phyloP scores from a whole-genome alignment of 1,140 invertebrate genomes.

The Zaprionus ghesquierei region DNA sequence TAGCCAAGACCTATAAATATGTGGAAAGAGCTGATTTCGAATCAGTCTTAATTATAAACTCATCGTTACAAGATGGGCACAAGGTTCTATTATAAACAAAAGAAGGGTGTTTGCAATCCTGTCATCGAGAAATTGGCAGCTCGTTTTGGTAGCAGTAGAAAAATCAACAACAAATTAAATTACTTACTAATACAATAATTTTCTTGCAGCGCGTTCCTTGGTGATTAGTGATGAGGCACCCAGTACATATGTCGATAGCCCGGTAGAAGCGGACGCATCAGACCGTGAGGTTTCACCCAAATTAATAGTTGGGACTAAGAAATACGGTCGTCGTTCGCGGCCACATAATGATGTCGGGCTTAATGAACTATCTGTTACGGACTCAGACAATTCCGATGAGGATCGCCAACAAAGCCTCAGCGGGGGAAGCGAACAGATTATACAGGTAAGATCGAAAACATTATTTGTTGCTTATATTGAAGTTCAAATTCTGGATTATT shows the following conservation, averaged over 20 bases:
- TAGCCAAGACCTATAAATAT: slow-evolving; percentile 17
- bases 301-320: slow-evolving; percentile 89
- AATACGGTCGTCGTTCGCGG: slow-evolving; percentile 88
- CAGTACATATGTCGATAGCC: slow-evolving; percentile 74
- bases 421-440: slow-evolving; percentile 41
- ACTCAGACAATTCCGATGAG: slow-evolving; percentile 78
- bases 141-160: slow-evolving; percentile 55
- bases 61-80: slow-evolving; percentile 57
- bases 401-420: slow-evolving; percentile 63
- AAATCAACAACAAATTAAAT: neutral
- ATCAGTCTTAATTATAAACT: slow-evolving; percentile 32
- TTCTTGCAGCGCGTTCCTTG: slow-evolving; percentile 69
- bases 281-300: slow-evolving; percentile 89
- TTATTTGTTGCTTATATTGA: neutral
- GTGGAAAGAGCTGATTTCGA: no score
- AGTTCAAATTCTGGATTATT: neutral
- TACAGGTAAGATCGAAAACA: slow-evolving; percentile 39
- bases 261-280: slow-evolving; percentile 85
- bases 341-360: slow-evolving; percentile 81
- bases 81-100: slow-evolving; percentile 67
- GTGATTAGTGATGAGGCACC: slow-evolving; percentile 62
- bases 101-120: slow-evolving; percentile 80
- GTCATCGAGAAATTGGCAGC: slow-evolving; percentile 76
- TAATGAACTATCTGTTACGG: slow-evolving; percentile 64
- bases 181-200: slow-evolving; percentile 1